Evolutionary conservation across 2,888 invertebrate species (phyloP).

Genomic region (Agrochola lota): DNA sequence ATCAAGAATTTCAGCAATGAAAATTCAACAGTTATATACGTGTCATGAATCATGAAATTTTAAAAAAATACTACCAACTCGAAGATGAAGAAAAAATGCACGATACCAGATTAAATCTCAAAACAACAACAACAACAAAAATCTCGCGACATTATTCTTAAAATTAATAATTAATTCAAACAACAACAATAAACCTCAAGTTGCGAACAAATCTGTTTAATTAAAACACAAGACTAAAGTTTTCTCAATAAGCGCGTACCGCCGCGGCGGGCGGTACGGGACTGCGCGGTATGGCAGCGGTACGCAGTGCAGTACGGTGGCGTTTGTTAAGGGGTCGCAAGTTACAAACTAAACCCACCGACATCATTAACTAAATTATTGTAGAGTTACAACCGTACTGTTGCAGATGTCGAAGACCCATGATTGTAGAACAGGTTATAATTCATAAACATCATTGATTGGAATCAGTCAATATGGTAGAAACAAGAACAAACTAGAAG

Average conservation of each 20-base stretch:
- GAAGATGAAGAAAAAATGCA: not conserved
- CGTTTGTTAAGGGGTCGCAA: constrained; percentile 8
- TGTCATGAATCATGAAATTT: not conserved
- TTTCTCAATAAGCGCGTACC: constrained; percentile 51
- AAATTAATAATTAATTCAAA: constrained; percentile 46
- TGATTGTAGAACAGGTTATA: not conserved
- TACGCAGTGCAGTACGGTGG: not conserved
- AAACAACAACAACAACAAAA: constrained; percentile 17
- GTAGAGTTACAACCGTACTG: constrained; percentile 10
- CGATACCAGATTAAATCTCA: constrained; percentile 15
- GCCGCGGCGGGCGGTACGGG: constrained; percentile 1
- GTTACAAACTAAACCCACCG: constrained; percentile 28
- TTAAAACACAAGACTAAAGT: constrained; percentile 63
- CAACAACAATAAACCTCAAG: constrained; percentile 58
- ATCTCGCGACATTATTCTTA: constrained; percentile 19
- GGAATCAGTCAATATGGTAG: not conserved
- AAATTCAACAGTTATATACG: not conserved
- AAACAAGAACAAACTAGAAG: not conserved
- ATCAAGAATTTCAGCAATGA: not conserved
- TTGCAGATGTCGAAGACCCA: not conserved
- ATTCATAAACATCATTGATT: not conserved
- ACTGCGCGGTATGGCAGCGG: not conserved
- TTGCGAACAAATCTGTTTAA: constrained; percentile 64
- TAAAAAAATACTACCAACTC: not conserved
- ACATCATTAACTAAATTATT: constrained; percentile 32